These are phyloP conservation scores for Amblyjoppa proteus DNA, from an alignment of 2,888 invertebrate genomes.

Conservation along the genomic window DNA sequence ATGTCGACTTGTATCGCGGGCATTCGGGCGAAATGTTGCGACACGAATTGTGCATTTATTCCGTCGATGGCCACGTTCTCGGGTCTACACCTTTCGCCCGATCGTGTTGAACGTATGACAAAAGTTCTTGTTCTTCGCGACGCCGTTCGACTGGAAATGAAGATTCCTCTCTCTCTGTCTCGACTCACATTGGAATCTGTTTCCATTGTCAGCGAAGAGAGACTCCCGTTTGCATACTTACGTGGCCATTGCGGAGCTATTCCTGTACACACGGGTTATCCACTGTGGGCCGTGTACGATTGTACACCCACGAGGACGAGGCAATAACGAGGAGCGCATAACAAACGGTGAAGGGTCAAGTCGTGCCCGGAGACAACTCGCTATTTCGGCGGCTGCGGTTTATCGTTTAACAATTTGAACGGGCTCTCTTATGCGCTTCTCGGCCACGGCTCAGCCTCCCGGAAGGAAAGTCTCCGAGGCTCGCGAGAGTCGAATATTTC, in stretches of 20 bases:
- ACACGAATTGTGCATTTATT: slow-evolving; percentile 1
- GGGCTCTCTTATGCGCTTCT: slow-evolving; percentile 20
- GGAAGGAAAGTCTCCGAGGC: slow-evolving; percentile 34
- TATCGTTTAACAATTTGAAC: slow-evolving; percentile 46
- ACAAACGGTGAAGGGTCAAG: slow-evolving; percentile 66
- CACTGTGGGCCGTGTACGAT: slow-evolving; percentile 13
- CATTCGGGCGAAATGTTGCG: not conserved
- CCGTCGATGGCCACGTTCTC: slow-evolving; percentile 7
- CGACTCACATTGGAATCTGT: slow-evolving; percentile 55
- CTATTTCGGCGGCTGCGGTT: slow-evolving; percentile 41
- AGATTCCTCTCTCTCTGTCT: slow-evolving; percentile 55
- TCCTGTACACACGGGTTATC: slow-evolving; percentile 18
- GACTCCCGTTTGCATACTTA: slow-evolving; percentile 36
- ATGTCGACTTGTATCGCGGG: not conserved
- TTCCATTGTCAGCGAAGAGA: slow-evolving; percentile 47
- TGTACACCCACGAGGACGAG: slow-evolving; percentile 42
- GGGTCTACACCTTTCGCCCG: slow-evolving; percentile 5
- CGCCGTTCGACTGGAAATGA: slow-evolving; percentile 33
- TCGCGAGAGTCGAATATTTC: slow-evolving; percentile 2
- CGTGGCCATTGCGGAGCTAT: slow-evolving; percentile 34
- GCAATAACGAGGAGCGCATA: slow-evolving; percentile 65
- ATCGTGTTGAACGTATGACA: not conserved
- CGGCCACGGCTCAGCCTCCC: slow-evolving; percentile 6
- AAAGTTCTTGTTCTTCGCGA: not conserved
- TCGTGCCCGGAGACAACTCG: slow-evolving; percentile 54